A percentile compares a stretch with the other conserved stretches of the same genome.
These are phyloP conservation scores for Sinonovacula constricta DNA, from an alignment of 1,140 invertebrate species.

Conservation along the genomic window DNA sequence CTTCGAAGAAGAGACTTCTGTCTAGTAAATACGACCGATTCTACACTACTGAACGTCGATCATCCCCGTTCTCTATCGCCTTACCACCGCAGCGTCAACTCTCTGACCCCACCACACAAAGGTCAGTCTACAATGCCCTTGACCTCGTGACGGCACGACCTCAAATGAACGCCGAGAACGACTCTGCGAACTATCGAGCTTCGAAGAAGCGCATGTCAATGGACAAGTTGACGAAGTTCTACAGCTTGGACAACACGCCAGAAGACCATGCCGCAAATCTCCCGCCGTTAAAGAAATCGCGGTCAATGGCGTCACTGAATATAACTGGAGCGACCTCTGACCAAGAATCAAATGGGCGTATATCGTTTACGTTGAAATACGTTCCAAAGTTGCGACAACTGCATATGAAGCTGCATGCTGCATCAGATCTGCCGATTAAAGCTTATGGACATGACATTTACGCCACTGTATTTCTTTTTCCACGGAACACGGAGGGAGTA, in stretches of 20 bases:
- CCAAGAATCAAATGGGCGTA: conserved; percentile 6
- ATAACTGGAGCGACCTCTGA: background rate
- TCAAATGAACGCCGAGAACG: background rate
- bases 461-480: conserved; percentile 42
- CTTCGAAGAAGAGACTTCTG: background rate
- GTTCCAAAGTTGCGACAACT: conserved; percentile 23
- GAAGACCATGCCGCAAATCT: background rate
- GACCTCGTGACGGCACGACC: background rate
- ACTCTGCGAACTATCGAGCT: background rate
- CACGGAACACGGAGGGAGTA: conserved; percentile 37
- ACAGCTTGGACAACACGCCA: conserved; percentile 14
- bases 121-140: conserved; percentile 24
- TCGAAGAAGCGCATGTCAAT: background rate
- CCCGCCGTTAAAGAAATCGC: conserved; percentile 14
- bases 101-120: background rate
- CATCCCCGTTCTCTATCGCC: conserved; percentile 17
- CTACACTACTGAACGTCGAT: conserved; percentile 7
- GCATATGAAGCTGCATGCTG: conserved; percentile 13
- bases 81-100: conserved; percentile 19
- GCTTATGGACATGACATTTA: conserved; percentile 29
- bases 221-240: conserved; percentile 23
- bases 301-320: conserved; percentile 2
- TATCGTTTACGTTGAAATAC: conserved; percentile 43
- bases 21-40: conserved; percentile 20
- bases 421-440: conserved; percentile 30